phyloP scores from a whole-genome alignment of 2,797 vertebrate species.

The Pteronotus mesoamericanus region DNA sequence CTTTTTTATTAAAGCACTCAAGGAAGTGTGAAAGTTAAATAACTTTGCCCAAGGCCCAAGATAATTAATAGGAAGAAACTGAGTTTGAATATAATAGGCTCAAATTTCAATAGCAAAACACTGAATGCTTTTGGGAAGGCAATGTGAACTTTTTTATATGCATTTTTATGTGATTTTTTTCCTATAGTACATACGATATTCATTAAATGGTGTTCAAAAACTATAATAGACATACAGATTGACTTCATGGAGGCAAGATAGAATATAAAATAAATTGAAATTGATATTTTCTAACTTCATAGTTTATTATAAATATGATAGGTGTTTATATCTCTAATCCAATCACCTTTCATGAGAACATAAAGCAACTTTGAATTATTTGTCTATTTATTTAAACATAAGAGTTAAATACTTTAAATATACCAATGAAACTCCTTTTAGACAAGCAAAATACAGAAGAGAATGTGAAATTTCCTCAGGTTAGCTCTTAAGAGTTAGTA shows the following conservation, averaged over 20 bases:
- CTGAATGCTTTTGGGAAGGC: neutral
- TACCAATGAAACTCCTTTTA: constrained; percentile 15
- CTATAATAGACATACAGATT: neutral
- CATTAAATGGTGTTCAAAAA: constrained; percentile 26
- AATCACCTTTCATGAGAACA: neutral
- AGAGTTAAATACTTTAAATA: constrained; percentile 15
- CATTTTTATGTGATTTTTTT: neutral
- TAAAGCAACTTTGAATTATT: neutral
- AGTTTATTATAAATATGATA: neutral
- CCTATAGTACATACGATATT: neutral
- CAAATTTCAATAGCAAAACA: neutral
- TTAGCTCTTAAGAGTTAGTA: neutral
- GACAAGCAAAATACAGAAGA: constrained; percentile 11
- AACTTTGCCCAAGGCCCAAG: neutral
- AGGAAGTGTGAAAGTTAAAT: constrained; percentile 10
- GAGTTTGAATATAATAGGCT: constrained; percentile 10
- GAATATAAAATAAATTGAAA: constrained; percentile 29
- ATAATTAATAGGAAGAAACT: constrained; percentile 43
- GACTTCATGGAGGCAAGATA: neutral
- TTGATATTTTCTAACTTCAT: constrained; percentile 9
- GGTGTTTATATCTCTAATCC: neutral
- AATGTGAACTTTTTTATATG: neutral
- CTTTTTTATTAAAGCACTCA: constrained; percentile 13
- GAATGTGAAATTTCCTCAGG: neutral
- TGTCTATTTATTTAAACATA: neutral